Evolutionary conservation across 2,113 vertebrate species (phyloP).

Genomic region (Pitta sordida): DNA sequence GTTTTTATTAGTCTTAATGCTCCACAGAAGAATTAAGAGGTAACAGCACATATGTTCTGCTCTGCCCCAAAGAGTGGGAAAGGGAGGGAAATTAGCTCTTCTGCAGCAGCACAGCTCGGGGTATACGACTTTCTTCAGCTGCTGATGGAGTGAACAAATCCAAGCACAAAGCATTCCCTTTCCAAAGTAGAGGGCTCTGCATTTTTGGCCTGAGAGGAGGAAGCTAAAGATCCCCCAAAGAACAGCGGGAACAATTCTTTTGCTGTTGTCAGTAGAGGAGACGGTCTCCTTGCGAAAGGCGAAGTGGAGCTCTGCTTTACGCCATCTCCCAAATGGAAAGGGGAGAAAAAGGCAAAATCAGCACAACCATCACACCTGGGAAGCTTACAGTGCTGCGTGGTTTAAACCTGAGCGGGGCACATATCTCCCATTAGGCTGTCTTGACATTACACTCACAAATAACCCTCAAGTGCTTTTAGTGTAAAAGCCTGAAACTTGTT

Average conservation of each 20-base stretch:
- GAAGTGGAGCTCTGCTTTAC: not conserved
- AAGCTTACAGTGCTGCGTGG: not conserved
- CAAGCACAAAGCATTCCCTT: not conserved
- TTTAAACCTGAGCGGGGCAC: not conserved
- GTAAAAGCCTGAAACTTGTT: conserved; percentile 58
- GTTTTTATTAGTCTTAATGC: conserved; percentile 48
- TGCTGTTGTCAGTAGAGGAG: not conserved
- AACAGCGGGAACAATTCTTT: not conserved
- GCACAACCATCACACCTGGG: not conserved
- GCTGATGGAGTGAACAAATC: not conserved
- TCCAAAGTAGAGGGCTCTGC: not conserved
- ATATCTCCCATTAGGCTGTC: not conserved
- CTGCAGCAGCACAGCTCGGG: not conserved
- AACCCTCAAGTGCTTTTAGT: conserved; percentile 44
- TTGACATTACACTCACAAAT: conserved; percentile 35
- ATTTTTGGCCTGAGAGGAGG: not conserved
- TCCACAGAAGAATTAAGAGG: conserved; percentile 35
- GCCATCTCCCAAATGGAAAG: conserved; percentile 9
- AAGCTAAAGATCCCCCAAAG: conserved; percentile 37
- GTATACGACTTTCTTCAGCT: not conserved
- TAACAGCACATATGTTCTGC: not conserved
- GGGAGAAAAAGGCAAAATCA: not conserved
- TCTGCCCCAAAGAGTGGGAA: not conserved
- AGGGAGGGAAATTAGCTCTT: not conserved
- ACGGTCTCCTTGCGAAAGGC: conserved; percentile 9